These are phyloP conservation scores for Amphiprion clarkii DNA, from an alignment of 2,797 vertebrate species.

Conservation along the genomic window DNA sequence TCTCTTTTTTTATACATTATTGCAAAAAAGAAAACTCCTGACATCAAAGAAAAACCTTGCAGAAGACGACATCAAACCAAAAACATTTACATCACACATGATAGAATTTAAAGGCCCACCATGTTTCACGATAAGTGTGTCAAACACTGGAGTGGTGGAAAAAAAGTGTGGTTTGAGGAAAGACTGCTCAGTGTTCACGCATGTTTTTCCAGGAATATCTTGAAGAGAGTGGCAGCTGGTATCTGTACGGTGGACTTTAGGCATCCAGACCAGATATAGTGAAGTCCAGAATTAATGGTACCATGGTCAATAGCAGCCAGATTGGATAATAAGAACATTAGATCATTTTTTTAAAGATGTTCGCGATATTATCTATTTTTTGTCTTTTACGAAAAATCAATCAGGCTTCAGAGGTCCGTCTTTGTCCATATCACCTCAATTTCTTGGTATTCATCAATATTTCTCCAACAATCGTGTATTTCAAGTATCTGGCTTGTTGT, in stretches of 20 bases:
- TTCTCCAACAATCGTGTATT: neutral
- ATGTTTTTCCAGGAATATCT: constrained; percentile 31
- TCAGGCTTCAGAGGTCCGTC: too few species aligned
- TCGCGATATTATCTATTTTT: too few species aligned
- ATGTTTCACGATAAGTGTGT: constrained; percentile 66
- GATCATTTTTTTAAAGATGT: neutral
- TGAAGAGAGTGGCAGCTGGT: constrained; percentile 44
- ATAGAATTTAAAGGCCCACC: constrained; percentile 64
- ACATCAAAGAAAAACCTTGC: constrained; percentile 59
- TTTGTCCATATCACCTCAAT: fast-evolving
- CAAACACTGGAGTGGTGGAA: constrained; percentile 60
- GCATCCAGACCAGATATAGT: constrained; percentile 28
- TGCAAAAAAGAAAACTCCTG: constrained; percentile 60
- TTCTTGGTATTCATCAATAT: neutral
- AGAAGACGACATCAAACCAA: constrained; percentile 68
- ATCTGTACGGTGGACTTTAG: constrained; percentile 51
- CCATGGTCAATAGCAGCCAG: constrained; percentile 1
- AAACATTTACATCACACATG: constrained; percentile 65
- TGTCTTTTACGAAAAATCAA: too few species aligned
- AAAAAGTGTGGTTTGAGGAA: constrained; percentile 26
- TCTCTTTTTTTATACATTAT: constrained; percentile 66
- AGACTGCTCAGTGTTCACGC: constrained; percentile 36
- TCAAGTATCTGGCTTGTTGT: neutral
- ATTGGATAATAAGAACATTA: neutral
- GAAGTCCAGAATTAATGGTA: constrained; percentile 38